Evolutionary conservation across 2,113 vertebrate genomes (phyloP), one percentile per base, ranked within the genome.

Genomic region (Notothenia coriiceps): DNA sequence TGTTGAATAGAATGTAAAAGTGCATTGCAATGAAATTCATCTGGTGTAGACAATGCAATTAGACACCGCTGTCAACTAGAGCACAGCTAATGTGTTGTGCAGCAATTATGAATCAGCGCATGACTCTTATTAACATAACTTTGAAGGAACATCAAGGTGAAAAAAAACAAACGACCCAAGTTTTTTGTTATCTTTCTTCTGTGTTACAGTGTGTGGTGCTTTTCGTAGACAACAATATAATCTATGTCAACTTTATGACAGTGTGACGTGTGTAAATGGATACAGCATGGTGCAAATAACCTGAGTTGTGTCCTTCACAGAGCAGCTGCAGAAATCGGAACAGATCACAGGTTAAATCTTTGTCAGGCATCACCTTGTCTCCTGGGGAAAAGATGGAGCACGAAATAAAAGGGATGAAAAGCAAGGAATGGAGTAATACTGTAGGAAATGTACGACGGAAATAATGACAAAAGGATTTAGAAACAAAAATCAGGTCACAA

Each of bases 271-370:
- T 76, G 14, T 51, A 17, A 40, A 7, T 46, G 18, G 3, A 44
- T 46, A 52, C 5, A 49, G n/a, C 5, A 17, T 4, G 57, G 12
- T 5, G 40, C 20, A 75, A 81, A 78, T 74, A 86, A 99, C 98
- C 98, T 95, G 97, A 96, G 89, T 96, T 99, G 92, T 99, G 98
- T 80, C 98, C 98, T 96, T 99, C 98, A 88, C 98, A 99, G 2
- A 99, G 96, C 87, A 99, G 94, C 4, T 99, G 98, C 33, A 99
- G 96, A 85, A 99, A 99, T 52, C 97, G 96, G 89, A 98, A 98
- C 49, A 99, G 96, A 89, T 99, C 98, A 93, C 97, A 98, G 51
- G 96, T 98, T 74, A 98, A 93, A 55, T 97, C 96, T 46, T 96
- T 97, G 83, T 99, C 96, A 71, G 96, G 96, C 93, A 98, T 97